A percentile compares a stretch with the other conserved stretches of the same genome.
Evolutionary conservation across 2,797 vertebrate species (phyloP).

Genomic region (Danio tinwini): DNA sequence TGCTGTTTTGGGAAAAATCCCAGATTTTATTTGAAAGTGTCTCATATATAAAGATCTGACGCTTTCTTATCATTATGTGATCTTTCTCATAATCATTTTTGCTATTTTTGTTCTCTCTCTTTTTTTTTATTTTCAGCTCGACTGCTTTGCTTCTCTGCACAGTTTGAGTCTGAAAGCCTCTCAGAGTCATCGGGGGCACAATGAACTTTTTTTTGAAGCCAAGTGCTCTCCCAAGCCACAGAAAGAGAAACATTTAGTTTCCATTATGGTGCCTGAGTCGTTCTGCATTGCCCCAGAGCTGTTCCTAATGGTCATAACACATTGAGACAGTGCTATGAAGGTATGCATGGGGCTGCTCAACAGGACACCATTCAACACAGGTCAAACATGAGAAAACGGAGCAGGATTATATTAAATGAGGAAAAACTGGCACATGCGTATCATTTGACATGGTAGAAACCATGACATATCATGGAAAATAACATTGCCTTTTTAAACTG

Average conservation of each 20-base stretch:
- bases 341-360: slow-evolving; percentile 44
- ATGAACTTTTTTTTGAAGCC: slow-evolving; percentile 48
- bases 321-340: slow-evolving; percentile 55
- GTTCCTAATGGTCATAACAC: slow-evolving; percentile 60
- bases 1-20: not conserved
- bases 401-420: slow-evolving; percentile 21
- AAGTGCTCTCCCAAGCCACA: slow-evolving; percentile 54
- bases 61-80: not conserved
- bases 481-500: not conserved
- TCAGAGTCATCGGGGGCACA: slow-evolving; percentile 50
- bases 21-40: not conserved
- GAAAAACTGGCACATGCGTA: not conserved
- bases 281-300: slow-evolving; percentile 44
- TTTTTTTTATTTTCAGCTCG: slow-evolving; percentile 9
- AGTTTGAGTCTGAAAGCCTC: slow-evolving; percentile 51
- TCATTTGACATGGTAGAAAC: slow-evolving; percentile 1
- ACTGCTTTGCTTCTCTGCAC: slow-evolving; percentile 17
- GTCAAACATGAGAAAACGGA: slow-evolving; percentile 37
- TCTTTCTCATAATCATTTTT: not conserved
- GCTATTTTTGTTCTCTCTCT: not conserved
- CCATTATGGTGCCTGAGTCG: slow-evolving; percentile 54
- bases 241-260: slow-evolving; percentile 67
- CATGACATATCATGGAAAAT: not conserved
- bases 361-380: slow-evolving; percentile 36
- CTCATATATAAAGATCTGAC: not conserved